phyloP scores from a whole-genome alignment of 2,113 vertebrate species.

The Phoxinus phoxinus region DNA sequence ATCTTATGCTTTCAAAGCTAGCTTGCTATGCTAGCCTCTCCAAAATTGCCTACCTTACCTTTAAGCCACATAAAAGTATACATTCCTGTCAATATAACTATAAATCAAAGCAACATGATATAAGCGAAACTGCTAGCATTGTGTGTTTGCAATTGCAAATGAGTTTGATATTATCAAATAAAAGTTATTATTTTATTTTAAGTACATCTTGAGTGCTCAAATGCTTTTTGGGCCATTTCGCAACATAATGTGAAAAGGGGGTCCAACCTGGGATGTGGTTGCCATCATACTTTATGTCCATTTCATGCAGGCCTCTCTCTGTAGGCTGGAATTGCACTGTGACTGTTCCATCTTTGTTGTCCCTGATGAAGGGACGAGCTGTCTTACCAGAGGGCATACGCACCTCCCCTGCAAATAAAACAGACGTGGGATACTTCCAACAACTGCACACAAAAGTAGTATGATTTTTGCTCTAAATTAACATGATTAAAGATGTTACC shows the following conservation, averaged over 20 bases:
- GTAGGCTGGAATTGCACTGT: slow-evolving; percentile 90
- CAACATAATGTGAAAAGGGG: not conserved
- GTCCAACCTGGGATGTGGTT: slow-evolving; percentile 93
- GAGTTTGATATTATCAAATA: not conserved
- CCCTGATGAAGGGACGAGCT: slow-evolving; percentile 85
- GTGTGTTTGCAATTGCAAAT: not conserved
- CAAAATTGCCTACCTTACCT: no score
- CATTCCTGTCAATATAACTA: not conserved
- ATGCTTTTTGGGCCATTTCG: not conserved
- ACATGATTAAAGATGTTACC: slow-evolving; percentile 71
- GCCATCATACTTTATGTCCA: slow-evolving; percentile 97
- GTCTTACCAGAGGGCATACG: slow-evolving; percentile 96
- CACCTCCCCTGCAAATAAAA: slow-evolving; percentile 85
- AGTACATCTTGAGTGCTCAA: not conserved
- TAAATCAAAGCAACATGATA: no score
- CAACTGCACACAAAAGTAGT: not conserved
- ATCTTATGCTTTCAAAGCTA: no score
- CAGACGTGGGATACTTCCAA: not conserved
- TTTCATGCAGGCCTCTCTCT: slow-evolving; percentile 92
- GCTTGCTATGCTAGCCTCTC: no score
- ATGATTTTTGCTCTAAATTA: not conserved
- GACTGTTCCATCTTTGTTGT: slow-evolving; percentile 95
- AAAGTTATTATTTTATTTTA: not conserved
- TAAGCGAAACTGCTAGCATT: not conserved
- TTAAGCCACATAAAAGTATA: not conserved